Evolutionary conservation across 2,113 vertebrate genomes (phyloP).

Genomic region (Chloropsis hardwickii): DNA sequence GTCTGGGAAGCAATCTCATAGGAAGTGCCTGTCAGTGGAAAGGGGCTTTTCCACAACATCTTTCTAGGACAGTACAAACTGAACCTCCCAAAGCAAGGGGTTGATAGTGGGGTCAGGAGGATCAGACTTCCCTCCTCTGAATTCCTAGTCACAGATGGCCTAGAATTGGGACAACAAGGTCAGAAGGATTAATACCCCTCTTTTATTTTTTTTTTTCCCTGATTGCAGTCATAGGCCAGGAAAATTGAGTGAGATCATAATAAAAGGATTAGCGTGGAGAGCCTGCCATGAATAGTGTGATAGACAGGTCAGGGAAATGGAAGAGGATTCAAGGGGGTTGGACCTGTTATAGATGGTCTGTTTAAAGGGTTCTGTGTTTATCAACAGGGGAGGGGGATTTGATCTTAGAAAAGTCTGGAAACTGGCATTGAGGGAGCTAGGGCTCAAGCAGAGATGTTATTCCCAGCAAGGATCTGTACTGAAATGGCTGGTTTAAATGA

Average conservation of each 20-base stretch:
- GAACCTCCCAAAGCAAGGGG: neutral
- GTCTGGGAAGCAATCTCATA: neutral
- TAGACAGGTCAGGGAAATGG: conserved; percentile 32
- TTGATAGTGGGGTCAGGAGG: neutral
- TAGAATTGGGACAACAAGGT: conserved; percentile 42
- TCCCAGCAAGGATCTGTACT: neutral
- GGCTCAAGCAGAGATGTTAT: neutral
- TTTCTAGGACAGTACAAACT: neutral
- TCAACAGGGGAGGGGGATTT: neutral
- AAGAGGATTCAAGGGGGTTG: neutral
- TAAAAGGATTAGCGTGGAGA: conserved; percentile 53
- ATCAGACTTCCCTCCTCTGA: neutral
- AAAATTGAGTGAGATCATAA: conserved; percentile 52
- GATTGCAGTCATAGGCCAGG: conserved; percentile 1
- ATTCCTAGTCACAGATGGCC: conserved; percentile 23
- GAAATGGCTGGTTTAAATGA: neutral
- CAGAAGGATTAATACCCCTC: conserved; percentile 18
- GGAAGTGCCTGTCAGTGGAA: neutral
- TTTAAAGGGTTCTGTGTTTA: conserved; percentile 3
- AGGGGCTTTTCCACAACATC: neutral
- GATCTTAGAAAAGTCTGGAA: neutral
- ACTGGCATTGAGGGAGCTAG: neutral
- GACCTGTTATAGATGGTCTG: neutral
- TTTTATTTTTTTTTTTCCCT: neutral
- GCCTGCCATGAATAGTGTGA: neutral